Conservation (phyloP, 2,113 vertebrate genomes). For the Scatophagus argus region DNA sequence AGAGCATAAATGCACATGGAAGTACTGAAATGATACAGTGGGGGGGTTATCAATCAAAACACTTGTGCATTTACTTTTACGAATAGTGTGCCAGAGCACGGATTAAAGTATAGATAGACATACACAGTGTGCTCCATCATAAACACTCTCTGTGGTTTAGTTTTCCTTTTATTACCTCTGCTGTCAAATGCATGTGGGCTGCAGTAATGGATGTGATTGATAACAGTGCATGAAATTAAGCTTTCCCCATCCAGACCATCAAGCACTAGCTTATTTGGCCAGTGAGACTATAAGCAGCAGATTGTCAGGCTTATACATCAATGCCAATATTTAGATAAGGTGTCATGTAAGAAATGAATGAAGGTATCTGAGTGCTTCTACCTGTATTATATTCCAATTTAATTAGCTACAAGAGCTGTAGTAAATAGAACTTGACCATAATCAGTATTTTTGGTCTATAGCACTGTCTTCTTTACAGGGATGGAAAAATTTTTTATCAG, state of each 20-base stretch:
- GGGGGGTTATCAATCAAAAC: conserved; percentile 67
- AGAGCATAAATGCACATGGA: conserved; percentile 54
- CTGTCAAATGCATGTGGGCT: conserved; percentile 57
- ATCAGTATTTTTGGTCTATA: no score
- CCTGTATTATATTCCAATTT: neutral
- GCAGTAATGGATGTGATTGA: conserved; percentile 62
- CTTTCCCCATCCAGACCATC: conserved; percentile 28
- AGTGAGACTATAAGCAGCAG: neutral
- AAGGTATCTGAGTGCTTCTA: neutral
- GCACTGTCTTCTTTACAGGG: no score
- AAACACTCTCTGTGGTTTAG: conserved; percentile 47
- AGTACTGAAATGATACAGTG: conserved; percentile 56
- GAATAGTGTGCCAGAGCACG: conserved; percentile 26
- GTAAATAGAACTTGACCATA: no score
- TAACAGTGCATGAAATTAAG: conserved; percentile 50
- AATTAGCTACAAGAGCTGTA: no score
- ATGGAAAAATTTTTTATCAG: neutral
- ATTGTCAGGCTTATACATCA: conserved; percentile 33
- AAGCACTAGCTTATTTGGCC: conserved; percentile 3
- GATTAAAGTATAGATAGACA: conserved; percentile 57
- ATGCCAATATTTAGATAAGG: neutral
- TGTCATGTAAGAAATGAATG: neutral
- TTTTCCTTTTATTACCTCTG: conserved; percentile 53
- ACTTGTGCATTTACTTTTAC: conserved; percentile 48
- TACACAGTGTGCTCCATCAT: conserved; percentile 53